Conservation (phyloP, 2,113 vertebrate species). For the Cyanocitta stelleri region DNA sequence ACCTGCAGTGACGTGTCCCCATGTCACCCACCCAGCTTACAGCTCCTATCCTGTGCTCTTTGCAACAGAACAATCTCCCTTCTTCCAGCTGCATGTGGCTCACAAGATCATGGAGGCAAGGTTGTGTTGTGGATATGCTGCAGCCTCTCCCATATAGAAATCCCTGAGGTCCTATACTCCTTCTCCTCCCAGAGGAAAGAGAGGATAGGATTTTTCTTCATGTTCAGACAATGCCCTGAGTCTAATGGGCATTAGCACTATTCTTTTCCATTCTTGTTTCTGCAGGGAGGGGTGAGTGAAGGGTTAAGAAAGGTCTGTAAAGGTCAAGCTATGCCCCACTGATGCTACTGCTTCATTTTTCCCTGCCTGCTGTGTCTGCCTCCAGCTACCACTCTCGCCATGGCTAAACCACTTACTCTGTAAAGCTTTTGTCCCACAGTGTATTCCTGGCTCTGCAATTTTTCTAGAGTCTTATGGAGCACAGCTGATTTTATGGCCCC, state of each 20-base stretch:
- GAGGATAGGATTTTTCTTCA: background rate
- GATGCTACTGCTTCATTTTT: background rate
- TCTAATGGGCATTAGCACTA: background rate
- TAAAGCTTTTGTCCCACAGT: background rate
- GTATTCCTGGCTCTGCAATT: background rate
- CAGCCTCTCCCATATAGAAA: background rate
- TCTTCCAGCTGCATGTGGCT: background rate
- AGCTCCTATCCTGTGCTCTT: background rate
- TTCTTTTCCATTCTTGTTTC: background rate
- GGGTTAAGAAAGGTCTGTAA: background rate
- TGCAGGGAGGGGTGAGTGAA: background rate
- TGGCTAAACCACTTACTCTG: background rate
- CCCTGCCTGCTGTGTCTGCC: background rate
- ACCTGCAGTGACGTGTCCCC: background rate
- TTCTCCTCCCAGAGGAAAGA: background rate
- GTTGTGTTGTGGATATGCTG: background rate
- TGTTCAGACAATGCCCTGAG: background rate
- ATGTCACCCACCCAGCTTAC: background rate
- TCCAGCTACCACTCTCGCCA: background rate
- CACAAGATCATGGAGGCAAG: background rate
- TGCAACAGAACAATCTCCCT: background rate
- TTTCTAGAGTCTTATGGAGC: background rate
- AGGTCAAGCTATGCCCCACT: background rate
- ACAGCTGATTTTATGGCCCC: conserved; percentile 23
- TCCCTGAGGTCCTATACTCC: background rate